Conservation (phyloP, 2,797 vertebrate species). For the Chromis chromis region DNA sequence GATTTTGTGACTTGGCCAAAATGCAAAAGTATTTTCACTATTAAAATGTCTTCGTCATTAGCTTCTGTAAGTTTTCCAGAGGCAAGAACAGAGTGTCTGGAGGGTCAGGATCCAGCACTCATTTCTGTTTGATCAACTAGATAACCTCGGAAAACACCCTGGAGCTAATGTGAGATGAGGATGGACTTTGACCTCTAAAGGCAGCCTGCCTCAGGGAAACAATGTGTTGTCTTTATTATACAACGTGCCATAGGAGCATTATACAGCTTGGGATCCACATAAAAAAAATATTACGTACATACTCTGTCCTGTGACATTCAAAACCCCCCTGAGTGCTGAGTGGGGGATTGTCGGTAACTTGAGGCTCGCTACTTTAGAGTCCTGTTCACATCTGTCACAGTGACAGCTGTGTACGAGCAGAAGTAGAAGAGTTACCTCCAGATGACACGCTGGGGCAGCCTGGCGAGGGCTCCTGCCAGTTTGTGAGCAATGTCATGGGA, state of each 20-base stretch:
- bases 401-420: slow-evolving; percentile 11
- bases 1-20: not conserved
- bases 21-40: not conserved
- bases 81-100: not conserved
- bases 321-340: not conserved
- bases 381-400: slow-evolving; percentile 18
- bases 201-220: not conserved
- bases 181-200: slow-evolving; percentile 26
- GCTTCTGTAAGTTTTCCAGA: not conserved
- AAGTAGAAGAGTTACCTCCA: slow-evolving; percentile 90
- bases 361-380: not conserved
- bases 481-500: slow-evolving; percentile 95
- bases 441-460: slow-evolving; percentile 93
- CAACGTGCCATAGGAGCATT: not conserved
- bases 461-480: slow-evolving; percentile 91
- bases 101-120: no score
- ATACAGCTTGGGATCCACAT: not conserved
- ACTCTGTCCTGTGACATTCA: not conserved
- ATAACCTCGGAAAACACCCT: not conserved
- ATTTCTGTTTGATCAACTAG: not conserved
- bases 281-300: not conserved
- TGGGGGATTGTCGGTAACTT: slow-evolving; percentile 3
- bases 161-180: not conserved
- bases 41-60: not conserved
- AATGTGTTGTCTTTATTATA: slow-evolving; percentile 1